A percentile compares a stretch with the other conserved stretches of the same genome.
phyloP scores from a whole-genome alignment of 2,113 vertebrate genomes.

The Planiliza haematocheilus region DNA sequence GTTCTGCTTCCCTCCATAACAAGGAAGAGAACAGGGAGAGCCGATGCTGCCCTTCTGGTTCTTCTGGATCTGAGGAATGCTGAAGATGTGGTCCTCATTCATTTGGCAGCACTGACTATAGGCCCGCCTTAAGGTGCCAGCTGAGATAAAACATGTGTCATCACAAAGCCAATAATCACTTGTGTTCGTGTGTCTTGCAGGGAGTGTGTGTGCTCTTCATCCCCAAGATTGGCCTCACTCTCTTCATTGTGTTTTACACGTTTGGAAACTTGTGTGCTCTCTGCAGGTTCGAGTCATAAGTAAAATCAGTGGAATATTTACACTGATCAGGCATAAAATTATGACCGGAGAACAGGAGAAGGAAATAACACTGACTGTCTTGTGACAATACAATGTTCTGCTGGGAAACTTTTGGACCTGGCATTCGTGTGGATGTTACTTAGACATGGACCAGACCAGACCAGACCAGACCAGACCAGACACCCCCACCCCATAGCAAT shows the following conservation, averaged over 20 bases:
- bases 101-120: background rate
- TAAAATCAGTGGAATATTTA: background rate
- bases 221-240: conserved; percentile 78
- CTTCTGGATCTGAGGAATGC: conserved; percentile 79
- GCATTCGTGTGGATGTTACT: too few relatives aligned
- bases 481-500: too few relatives aligned
- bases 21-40: conserved; percentile 24
- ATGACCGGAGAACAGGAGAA: too few relatives aligned
- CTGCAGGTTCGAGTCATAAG: conserved; percentile 72
- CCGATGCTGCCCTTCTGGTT: conserved; percentile 69
- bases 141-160: too few relatives aligned
- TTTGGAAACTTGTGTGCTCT: conserved; percentile 83
- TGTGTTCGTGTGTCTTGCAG: conserved; percentile 58
- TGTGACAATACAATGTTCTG: too few relatives aligned
- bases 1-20: background rate
- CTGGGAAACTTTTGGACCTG: too few relatives aligned
- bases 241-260: conserved; percentile 85
- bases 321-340: too few relatives aligned
- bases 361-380: too few relatives aligned
- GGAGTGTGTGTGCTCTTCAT: conserved; percentile 82
- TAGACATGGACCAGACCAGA: too few relatives aligned
- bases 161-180: too few relatives aligned
- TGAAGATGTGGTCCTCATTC: background rate
- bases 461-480: too few relatives aligned
- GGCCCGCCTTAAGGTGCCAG: background rate